Evolutionary conservation across 2,888 invertebrate genomes (phyloP), one percentile per base, ranked within the genome.

Genomic region (Tubulanus polymorphus): DNA sequence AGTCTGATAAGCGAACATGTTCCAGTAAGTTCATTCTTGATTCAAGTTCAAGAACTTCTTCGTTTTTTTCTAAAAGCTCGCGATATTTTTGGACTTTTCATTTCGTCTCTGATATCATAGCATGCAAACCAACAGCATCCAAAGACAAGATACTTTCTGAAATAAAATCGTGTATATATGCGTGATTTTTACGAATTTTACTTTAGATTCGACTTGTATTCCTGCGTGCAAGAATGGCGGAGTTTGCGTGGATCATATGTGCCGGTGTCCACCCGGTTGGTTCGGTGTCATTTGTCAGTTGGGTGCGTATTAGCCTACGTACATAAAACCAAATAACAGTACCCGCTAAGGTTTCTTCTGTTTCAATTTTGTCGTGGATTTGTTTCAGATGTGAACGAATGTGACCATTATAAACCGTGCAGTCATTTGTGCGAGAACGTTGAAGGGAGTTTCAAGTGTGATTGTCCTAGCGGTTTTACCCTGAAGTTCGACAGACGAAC

Each of bases 171-270:
- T 26, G 12, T 3, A 45, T 45, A 15, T 18, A 1, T 18, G 15
- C 45, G n/a, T 45, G 25, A 27, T 45, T 45, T 3, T n/a, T n/a
- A n/a, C n/a, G 25, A n/a, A 25, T 45, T 15, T n/a, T n/a, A n/a
- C n/a, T n/a, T 35, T 57, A 67, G 67, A 64, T 30, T 58, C 59
- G 8, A 65, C 64, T 0, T 68, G 68, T 56, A 50, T 58, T 15
- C 65, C 64, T 1, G 59, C 51, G 30, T 68, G 68, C 61, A 57
- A 61, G 30, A 67, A 68, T 52, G 64, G 65, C 15, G 68, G 65
- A 0, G 27, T 26, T 15, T 68, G 68, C 56, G 46, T 51, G 27
- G 57, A 63, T 25, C 57, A 63, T 32, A 53, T 49, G 48, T 68
- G 67, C 59, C 48, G 49, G 20, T 68, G 68, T 58, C 62, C 62